Evolutionary conservation across 2,797 vertebrate species (phyloP), one percentile per base, ranked within the genome.

Genomic region (Amblyopsis hoosieri): DNA sequence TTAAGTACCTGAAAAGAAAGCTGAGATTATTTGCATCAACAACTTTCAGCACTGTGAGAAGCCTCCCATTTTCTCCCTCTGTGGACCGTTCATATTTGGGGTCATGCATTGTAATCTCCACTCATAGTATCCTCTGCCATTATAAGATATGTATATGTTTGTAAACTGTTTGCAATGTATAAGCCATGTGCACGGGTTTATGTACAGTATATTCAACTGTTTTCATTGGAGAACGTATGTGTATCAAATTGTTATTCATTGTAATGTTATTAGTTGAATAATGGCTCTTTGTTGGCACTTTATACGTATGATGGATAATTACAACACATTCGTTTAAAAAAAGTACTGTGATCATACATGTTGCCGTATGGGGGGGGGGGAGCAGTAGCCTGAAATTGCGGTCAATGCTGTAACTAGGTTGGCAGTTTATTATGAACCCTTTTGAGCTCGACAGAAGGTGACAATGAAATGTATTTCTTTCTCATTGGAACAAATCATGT

Each of bases 221-320:
- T 92, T 91, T 92, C 83, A 88, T 92, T 89, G 82, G 76, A 89
- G 88, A 89, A 91, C 87, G 87, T 93, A 85, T 90, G 89, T 88
- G 89, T 90, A 87, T 87, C 88, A 85, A 85, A 79, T 78, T 75
- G 85, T 90, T 85, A 84, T 88, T 85, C 81, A 86, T 91, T 74
- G 85, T 90, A 57, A 86, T 86, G 89, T 91, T 83, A 86, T 91
- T 90, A 79, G 83, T 90, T 89, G 86, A 84, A 85, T 90, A 83
- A 91, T 89, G 85, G 78, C 82, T 89, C 83, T 83, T 91, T 65
- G 85, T 86, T 85, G 85, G 81, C 85, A 78, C 81, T 84, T 80
- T 90, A 86, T 81, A 86, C 82, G 83, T 85, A 67, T 78, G 80
- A 89, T 83, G 81, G 78, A 86, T 87, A 71, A 77, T 66, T 81